Conservation (phyloP, 92 coral and sea anemone species). For the Parazoanthus atlanticus region DNA sequence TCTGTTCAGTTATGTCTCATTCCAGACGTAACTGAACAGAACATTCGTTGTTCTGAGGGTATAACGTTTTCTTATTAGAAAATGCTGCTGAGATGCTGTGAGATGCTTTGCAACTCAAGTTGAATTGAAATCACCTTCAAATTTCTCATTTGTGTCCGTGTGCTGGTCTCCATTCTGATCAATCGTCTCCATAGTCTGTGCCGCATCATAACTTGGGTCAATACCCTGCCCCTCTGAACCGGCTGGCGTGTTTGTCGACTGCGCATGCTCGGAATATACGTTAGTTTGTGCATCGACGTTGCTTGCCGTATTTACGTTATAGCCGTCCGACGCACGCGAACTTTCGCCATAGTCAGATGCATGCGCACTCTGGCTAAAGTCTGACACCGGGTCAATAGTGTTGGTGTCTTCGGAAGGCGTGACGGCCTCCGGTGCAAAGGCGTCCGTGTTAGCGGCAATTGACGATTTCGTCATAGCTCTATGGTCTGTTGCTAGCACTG, state of each 20-base stretch:
- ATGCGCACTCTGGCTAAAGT: conserved; percentile 2
- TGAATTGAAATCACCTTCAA: conserved; percentile 31
- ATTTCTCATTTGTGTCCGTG: conserved; percentile 32
- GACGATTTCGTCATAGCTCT: conserved; percentile 35
- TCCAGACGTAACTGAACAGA: no score
- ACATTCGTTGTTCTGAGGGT: neutral
- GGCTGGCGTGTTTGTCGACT: neutral
- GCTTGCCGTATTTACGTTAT: neutral
- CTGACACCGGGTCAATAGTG: conserved; percentile 18
- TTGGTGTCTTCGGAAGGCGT: conserved; percentile 24
- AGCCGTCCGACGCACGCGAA: neutral
- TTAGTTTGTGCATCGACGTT: neutral
- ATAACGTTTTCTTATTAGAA: neutral
- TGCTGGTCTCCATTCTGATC: conserved; percentile 8
- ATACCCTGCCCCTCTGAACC: conserved; percentile 21
- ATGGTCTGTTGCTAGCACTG: conserved; percentile 25
- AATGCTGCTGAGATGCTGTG: neutral
- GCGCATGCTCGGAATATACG: conserved; percentile 16
- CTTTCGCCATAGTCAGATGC: neutral
- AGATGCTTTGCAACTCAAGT: neutral
- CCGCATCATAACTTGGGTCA: conserved; percentile 16
- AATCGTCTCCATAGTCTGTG: conserved; percentile 23
- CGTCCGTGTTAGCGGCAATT: conserved; percentile 12
- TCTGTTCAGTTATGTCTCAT: no score
- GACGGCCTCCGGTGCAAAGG: conserved; percentile 29